Conservation (phyloP, 2,797 vertebrate species). For the Gephyroberyx darwinii region DNA sequence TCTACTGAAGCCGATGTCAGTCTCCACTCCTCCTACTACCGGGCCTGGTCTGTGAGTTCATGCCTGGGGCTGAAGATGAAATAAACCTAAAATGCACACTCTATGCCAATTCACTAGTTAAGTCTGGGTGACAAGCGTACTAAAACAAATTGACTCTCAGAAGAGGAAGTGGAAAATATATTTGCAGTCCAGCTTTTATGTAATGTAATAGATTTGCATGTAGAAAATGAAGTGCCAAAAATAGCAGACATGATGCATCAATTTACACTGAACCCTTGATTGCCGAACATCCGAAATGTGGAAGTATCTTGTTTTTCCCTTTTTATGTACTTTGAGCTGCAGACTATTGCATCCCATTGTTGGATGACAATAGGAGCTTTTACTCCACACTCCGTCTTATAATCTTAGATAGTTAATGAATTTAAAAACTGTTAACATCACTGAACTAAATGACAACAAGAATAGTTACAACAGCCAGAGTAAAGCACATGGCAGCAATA, state of each 20-base stretch:
- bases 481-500: background rate
- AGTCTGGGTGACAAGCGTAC: background rate
- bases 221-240: background rate
- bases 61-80: conserved; percentile 45
- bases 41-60: conserved; percentile 53
- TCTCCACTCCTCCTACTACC: conserved; percentile 55
- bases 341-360: too few relatives aligned
- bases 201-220: conserved; percentile 20
- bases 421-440: background rate
- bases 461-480: background rate
- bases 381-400: background rate
- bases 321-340: too few relatives aligned
- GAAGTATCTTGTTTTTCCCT: background rate
- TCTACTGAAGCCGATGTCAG: conserved; percentile 43
- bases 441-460: too few relatives aligned
- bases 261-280: background rate
- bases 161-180: conserved; percentile 60
- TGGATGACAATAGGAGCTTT: background rate
- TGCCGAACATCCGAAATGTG: background rate
- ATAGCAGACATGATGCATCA: conserved; percentile 2
- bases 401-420: too few relatives aligned
- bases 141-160: background rate
- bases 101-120: too few relatives aligned
- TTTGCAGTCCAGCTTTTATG: conserved; percentile 20
- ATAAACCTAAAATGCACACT: background rate